Evolutionary conservation across 2,797 vertebrate species (phyloP), one percentile per base, ranked within the genome.

Genomic region (Siniperca undulata): DNA sequence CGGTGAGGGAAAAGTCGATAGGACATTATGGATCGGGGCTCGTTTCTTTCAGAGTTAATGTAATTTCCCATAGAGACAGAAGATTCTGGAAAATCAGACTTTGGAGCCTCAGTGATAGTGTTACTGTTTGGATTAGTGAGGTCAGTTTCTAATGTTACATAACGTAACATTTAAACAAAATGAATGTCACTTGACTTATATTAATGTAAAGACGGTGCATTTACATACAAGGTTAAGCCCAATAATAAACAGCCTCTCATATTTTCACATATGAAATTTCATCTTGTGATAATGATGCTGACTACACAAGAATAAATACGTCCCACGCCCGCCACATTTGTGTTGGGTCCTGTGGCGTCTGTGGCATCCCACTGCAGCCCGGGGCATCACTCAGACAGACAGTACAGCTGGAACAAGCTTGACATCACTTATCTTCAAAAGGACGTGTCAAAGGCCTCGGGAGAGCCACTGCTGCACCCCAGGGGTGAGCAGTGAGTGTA

Each of bases 371-470:
- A 59, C 42, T 34, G 53, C 56, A 53, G 16, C 82, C 64, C 3
- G 17, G 60, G 34, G 48, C 74, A 40, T 70, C 50, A n/a, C 42
- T 58, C 70, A 80, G 34, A 78, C 64, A 65, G 62, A 42, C 70
- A 77, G 66, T 55, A 9, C 67, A 83, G 44, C 70, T 75, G 40
- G 68, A 88, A 75, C 38, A 66, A 69, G 59, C 24, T 76, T 55
- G 24, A 80, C 70, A 73, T 77, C 68, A 71, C 72, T 83, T 56
- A 60, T 77, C 78, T 78, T 84, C 40, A 78, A 74, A 73, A 77
- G 34, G 40, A 80, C 58, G 52, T 59, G 79, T 78, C 36, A 64
- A 78, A 71, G 24, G 69, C 76, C 50, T 76, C 8, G 7, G 4
- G 52, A 61, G 22, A 67, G 64, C 48, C 55, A 40, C 53, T 34